phyloP scores from a whole-genome alignment of 53 echinoderm and acorn worm genomes.

The Temnopleurus reevesii region DNA sequence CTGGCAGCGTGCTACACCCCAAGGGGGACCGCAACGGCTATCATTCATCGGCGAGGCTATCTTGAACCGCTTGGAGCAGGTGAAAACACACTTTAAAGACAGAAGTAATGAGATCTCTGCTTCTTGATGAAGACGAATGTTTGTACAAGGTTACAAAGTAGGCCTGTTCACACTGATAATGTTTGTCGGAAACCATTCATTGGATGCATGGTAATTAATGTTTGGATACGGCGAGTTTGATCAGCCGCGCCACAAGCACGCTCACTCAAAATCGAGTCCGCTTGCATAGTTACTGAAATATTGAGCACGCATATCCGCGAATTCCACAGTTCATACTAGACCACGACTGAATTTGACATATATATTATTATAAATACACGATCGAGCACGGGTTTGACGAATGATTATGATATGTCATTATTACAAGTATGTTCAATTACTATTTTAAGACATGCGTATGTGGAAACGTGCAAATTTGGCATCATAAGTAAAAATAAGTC shows the following conservation, averaged over 20 bases:
- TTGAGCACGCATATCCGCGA: background rate
- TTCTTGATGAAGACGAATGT: background rate
- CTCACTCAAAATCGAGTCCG: background rate
- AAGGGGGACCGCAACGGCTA: background rate
- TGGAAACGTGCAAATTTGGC: too few species aligned
- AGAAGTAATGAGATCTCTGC: background rate
- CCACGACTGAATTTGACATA: background rate
- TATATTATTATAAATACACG: too few species aligned
- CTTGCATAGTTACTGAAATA: background rate
- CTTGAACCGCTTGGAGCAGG: background rate
- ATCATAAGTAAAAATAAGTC: too few species aligned
- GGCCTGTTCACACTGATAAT: background rate
- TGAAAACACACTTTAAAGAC: constrained; percentile 5
- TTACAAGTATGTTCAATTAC: too few species aligned
- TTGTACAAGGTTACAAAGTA: background rate
- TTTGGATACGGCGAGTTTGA: background rate
- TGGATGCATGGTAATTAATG: background rate
- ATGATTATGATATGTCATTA: too few species aligned
- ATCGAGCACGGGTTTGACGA: too few species aligned
- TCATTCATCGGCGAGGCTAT: background rate
- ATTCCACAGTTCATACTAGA: background rate
- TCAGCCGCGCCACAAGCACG: background rate
- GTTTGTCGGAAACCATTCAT: background rate
- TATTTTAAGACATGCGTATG: too few species aligned
- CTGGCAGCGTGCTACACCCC: background rate